A percentile compares a stretch with the other conserved stretches of the same genome.
Evolutionary conservation across 2,888 invertebrate genomes (phyloP).

Genomic region (Hirtodrosophila duncani): DNA sequence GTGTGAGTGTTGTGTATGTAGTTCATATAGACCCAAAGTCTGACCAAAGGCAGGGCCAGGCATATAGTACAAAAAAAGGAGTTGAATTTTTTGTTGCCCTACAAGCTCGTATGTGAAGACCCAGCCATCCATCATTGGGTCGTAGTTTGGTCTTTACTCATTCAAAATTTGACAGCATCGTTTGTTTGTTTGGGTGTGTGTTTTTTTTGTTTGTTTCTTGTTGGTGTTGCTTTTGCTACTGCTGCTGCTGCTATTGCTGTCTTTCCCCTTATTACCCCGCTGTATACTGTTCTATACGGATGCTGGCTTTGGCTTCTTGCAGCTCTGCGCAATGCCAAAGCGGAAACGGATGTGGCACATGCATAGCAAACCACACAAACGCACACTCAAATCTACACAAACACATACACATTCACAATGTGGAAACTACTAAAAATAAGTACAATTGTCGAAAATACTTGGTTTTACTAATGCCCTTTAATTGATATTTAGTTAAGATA

Average conservation of each 20-base stretch:
- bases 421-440: slow-evolving; percentile 3
- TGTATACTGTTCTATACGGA: slow-evolving; percentile 1
- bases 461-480: no score
- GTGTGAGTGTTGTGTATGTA: slow-evolving; percentile 13
- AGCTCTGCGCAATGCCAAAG: slow-evolving; percentile 28
- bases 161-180: slow-evolving; percentile 73
- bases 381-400: slow-evolving; percentile 14
- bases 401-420: not conserved
- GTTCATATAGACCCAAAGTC: slow-evolving; percentile 26
- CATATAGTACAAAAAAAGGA: slow-evolving; percentile 18
- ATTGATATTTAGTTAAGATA: no score
- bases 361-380: slow-evolving; percentile 49
- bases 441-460: not conserved
- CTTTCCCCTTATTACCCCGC: no score
- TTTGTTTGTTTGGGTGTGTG: slow-evolving; percentile 67
- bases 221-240: slow-evolving; percentile 13
- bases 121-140: slow-evolving; percentile 65
- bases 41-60: slow-evolving; percentile 18
- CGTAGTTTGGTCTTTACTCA: slow-evolving; percentile 69
- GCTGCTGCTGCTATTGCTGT: slow-evolving; percentile 12
- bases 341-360: slow-evolving; percentile 65
- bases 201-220: slow-evolving; percentile 7
- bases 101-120: slow-evolving; percentile 32
- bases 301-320: slow-evolving; percentile 3
- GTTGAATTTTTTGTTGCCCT: slow-evolving; percentile 22